These are phyloP conservation scores for Orchesella cincta DNA, from an alignment of 1,140 invertebrate genomes.

Conservation along the genomic window DNA sequence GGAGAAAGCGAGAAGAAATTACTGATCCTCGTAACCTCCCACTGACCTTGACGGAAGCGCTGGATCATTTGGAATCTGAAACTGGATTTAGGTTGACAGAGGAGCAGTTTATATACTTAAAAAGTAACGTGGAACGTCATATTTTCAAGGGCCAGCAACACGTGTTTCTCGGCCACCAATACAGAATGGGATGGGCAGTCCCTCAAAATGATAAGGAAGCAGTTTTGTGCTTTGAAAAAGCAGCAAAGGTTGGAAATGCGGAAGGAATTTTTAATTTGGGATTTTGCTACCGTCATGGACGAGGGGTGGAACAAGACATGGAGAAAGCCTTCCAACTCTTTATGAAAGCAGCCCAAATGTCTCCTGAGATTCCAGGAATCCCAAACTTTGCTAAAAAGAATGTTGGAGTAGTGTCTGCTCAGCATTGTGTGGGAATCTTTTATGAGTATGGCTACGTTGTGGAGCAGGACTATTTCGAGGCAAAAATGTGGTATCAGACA, in stretches of 20 bases:
- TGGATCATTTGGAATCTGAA: background rate
- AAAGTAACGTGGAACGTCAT: too few relatives aligned
- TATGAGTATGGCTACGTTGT: too few relatives aligned
- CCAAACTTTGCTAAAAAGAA: too few relatives aligned
- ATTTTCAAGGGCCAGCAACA: background rate
- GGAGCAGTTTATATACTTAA: background rate
- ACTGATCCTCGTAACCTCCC: background rate
- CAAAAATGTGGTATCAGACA: too few relatives aligned
- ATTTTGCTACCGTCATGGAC: background rate
- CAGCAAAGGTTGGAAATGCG: conserved; percentile 4
- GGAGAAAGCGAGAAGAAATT: background rate
- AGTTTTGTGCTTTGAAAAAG: background rate
- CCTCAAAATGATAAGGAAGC: background rate
- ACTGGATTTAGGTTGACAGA: background rate
- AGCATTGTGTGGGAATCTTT: too few relatives aligned
- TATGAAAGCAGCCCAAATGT: background rate
- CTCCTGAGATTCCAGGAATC: too few relatives aligned
- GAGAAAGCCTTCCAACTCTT: background rate
- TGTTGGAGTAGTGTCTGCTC: too few relatives aligned
- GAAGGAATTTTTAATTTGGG: conserved; percentile 32
- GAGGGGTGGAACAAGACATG: conserved; percentile 27
- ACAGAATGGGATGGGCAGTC: background rate
- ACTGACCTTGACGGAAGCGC: background rate
- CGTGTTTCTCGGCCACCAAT: background rate
- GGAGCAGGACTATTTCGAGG: too few relatives aligned